Base-by-base conservation (phyloP, 2,888 invertebrate genomes). In the Patella caerulea region DNA sequence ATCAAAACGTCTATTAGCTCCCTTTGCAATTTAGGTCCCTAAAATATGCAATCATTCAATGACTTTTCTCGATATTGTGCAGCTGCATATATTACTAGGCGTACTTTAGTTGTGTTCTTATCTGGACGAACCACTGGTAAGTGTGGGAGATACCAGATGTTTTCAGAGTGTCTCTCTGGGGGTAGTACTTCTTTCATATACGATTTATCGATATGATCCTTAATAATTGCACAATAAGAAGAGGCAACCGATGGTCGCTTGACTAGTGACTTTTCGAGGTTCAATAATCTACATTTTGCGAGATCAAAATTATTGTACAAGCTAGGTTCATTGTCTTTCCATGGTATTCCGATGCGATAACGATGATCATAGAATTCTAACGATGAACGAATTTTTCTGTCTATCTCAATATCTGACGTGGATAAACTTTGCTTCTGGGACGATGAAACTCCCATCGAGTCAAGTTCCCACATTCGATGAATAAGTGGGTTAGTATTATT, bases 101-200 rank as follows among this genome's bases (percentile, higher is more conserved):
- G 19, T 11, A 65, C 65, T 12, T 65, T 65, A 19, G 65, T 65
- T 65, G 65, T 65, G 65, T n/a, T 19, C 65, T 65, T 65, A 65
- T 65, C 65, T 5, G 65, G 65, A 11, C 65, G n/a, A 65, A 65
- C 19, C 11, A 65, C n/a, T 65, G 65, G 65, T 3, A 65, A 65
- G 19, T 65, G 65, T 4, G 65, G 65, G 11, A 65, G 24, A 19
- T 65, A 65, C 65, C 65, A 65, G 2, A 65, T 65, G 3, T 19
- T 65, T n/a, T 65, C 65, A 19, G 65, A 9, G 3, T 19, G 65
- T 19, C 65, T n/a, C 19, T 65, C 65, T 65, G 65, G 65, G 2
- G n/a, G 65, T 19, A 65, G 11, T 3, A 65, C 19, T 65, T 65
- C n/a, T 24, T 65, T n/a, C 3, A 65, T 24, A 65, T 65, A 65